Evolutionary conservation across 2,113 vertebrate genomes (phyloP).

Genomic region (Gasterosteus nipponicus): DNA sequence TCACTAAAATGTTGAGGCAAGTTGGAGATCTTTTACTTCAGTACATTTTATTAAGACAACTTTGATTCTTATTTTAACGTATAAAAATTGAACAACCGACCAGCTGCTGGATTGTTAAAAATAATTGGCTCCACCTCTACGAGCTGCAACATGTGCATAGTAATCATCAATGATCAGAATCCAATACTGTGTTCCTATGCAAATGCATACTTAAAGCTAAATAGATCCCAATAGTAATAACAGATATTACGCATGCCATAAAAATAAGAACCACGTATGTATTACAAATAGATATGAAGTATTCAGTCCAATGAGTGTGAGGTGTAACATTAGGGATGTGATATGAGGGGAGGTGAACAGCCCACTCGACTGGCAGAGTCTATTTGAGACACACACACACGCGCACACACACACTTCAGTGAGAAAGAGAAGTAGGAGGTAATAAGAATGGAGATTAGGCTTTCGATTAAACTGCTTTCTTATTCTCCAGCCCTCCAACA

Average conservation of each 20-base stretch:
- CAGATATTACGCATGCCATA: background rate
- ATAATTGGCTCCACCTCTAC: background rate
- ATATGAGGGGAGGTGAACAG: constrained; percentile 33
- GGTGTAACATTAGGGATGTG: constrained; percentile 34
- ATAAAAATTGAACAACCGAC: background rate
- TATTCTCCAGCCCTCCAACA: constrained; percentile 43
- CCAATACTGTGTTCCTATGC: background rate
- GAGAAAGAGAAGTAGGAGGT: constrained; percentile 45
- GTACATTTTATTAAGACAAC: background rate
- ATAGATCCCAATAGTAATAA: background rate
- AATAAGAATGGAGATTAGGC: constrained; percentile 73
- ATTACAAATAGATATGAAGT: background rate
- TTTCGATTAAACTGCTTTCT: constrained; percentile 70
- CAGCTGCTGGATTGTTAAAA: background rate
- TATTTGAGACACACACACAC: constrained; percentile 22
- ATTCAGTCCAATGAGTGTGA: background rate
- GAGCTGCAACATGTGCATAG: background rate
- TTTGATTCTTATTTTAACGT: background rate
- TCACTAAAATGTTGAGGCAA: background rate
- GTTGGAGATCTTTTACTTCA: background rate
- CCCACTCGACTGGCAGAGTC: constrained; percentile 34
- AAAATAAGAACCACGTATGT: background rate
- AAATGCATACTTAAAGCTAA: background rate
- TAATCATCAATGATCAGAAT: background rate
- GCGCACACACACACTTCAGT: constrained; percentile 8